Evolutionary conservation across 1,140 invertebrate genomes (phyloP).

Genomic region (Drosophila subpulchrella): DNA sequence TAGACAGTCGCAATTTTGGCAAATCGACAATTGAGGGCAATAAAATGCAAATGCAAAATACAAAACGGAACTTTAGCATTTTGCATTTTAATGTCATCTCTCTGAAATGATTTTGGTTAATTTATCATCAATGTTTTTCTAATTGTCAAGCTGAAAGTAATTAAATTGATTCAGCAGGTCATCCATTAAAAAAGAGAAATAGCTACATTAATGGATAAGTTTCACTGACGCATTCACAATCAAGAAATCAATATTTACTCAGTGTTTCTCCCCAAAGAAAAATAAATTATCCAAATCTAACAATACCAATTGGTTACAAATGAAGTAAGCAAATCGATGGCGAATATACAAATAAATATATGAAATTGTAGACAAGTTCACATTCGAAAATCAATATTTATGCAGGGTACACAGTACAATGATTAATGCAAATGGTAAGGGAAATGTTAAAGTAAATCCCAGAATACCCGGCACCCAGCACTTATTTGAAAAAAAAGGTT

Average conservation of each 20-base stretch:
- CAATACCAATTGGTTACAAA: background rate
- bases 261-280: background rate
- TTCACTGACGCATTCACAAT: background rate
- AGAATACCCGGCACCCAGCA: no score
- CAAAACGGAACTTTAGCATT: no score
- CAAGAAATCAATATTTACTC: slow-evolving; percentile 7
- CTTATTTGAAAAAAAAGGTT: no score
- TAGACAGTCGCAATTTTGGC: background rate
- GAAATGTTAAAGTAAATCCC: no score
- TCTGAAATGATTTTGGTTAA: background rate
- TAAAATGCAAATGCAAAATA: background rate
- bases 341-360: background rate
- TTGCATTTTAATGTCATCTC: no score
- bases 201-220: background rate
- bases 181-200: slow-evolving; percentile 4
- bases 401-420: background rate
- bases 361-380: background rate
- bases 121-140: background rate
- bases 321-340: background rate
- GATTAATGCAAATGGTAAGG: no score
- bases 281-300: background rate
- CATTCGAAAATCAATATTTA: background rate
- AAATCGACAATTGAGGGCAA: background rate
- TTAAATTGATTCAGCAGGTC: background rate
- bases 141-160: background rate